Conservation (phyloP, 2,888 invertebrate genomes). For the Xylota sylvarum region DNA sequence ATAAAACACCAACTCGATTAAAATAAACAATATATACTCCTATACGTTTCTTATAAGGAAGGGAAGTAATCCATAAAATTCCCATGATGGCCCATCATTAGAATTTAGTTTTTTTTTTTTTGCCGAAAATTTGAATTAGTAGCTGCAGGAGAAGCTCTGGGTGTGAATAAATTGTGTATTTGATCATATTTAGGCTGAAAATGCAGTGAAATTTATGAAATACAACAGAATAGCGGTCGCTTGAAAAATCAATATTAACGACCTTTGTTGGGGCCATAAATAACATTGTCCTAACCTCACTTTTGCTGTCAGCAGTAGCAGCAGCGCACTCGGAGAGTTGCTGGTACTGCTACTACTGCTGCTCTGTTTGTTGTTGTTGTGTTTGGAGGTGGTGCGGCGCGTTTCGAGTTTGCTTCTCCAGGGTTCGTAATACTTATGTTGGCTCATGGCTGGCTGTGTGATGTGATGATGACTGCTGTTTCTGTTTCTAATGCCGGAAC, state of each 20-base stretch:
- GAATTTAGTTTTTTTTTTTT: background rate
- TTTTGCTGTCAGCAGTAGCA: conserved; percentile 42
- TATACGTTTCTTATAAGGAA: background rate
- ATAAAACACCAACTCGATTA: conserved; percentile 7
- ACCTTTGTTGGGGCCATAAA: conserved; percentile 77
- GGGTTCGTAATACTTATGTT: conserved; percentile 12
- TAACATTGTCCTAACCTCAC: conserved; percentile 74
- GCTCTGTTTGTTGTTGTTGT: conserved; percentile 29
- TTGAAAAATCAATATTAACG: conserved; percentile 83
- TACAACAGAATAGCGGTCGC: conserved; percentile 4
- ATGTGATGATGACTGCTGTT: conserved; percentile 34
- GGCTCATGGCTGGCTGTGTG: conserved; percentile 11
- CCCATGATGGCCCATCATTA: conserved; percentile 12
- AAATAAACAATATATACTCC: conserved; percentile 43
- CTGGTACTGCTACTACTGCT: too few species aligned
- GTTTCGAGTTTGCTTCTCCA: conserved; percentile 21
- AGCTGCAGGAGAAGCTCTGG: background rate
- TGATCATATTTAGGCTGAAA: conserved; percentile 2
- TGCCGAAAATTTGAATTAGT: background rate
- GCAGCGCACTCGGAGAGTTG: conserved; percentile 39
- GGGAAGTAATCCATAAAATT: conserved; percentile 49
- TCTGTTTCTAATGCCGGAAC: conserved; percentile 59
- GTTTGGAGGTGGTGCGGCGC: conserved; percentile 37
- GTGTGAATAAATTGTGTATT: background rate
- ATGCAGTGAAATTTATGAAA: conserved; percentile 12